Base-by-base conservation (phyloP, 2,113 vertebrate genomes). In the Onychorhynchus coronatus region DNA sequence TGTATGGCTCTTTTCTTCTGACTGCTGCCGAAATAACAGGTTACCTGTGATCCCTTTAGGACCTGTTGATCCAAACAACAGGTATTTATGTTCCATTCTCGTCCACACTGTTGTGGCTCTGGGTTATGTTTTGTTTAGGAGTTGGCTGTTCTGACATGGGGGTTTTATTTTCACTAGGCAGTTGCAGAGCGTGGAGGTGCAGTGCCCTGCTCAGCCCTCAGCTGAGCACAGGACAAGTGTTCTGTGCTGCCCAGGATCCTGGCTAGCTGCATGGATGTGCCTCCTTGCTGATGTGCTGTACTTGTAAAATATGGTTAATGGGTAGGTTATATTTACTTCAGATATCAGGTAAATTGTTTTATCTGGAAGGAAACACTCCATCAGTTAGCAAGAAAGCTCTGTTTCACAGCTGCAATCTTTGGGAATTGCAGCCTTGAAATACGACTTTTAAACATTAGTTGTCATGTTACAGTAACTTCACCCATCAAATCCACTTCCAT, bases 311-410 rank as follows among this genome's bases (percentile, higher is more conserved):
- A 37, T 56, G 78, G 94, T 77, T 93, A 95, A 95, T 74, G 84
- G 66, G 65, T 59, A 79, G 87, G 73, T 78, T 96, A 95, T 95
- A 95, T 96, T 96, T 95, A 88, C 87, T 65, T 92, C 71, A 63
- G 77, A 39, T 81, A 87, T 78, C 89, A 89, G 66, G 70, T 79
- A 93, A 95, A 95, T 94, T 85, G 83, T 84, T 95, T 74, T 63
- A 28, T 92, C 88, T 96, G 80, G 55, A 63, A 93, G 63, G 80
- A 97, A 83, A 61, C 72, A 68, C 68, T 89, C 79, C 80, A 92
- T 96, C 91, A 91, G 93, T 92, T 95, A 79, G 83, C 76, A 91
- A 84, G 89, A 93, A 88, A 89, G 80, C 58, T 78, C 37, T 84
- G 8, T 92, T 92, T 93, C 87, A 70, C 24, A 84, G 72, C 78